Evolutionary conservation across 2,113 vertebrate genomes (phyloP).

Genomic region (Ceratotherium simum): DNA sequence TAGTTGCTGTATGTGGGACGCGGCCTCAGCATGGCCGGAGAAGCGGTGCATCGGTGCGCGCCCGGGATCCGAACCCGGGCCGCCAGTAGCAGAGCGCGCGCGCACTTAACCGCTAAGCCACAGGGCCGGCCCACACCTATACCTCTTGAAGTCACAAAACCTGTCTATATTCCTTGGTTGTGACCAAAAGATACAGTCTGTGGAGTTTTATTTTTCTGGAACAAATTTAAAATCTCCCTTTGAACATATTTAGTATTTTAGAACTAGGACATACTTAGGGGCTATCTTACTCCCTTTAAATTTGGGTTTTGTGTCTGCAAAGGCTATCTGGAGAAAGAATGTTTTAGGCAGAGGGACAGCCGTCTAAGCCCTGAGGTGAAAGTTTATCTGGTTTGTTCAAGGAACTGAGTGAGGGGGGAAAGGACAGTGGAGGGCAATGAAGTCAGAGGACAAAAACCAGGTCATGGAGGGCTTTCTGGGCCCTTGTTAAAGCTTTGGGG

Average conservation of each 20-base stretch:
- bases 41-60: no score
- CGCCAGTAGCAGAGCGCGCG: no score
- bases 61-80: no score
- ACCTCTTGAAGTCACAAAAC: neutral
- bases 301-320: constrained; percentile 18
- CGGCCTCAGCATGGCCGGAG: no score
- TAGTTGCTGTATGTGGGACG: no score
- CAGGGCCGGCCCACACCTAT: neutral
- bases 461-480: no score
- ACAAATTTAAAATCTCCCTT: constrained; percentile 28
- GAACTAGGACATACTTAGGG: neutral
- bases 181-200: neutral
- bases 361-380: neutral
- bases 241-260: constrained; percentile 14
- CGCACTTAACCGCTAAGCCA: no score
- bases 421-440: neutral
- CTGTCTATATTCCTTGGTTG: neutral
- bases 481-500: neutral
- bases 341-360: neutral
- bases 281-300: constrained; percentile 2
- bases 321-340: neutral
- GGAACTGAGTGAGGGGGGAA: neutral
- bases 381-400: neutral
- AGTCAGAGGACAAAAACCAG: neutral
- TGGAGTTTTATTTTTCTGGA: constrained; percentile 7